These are phyloP conservation scores for Lamellibrachia luymesi DNA, from an alignment of 1,140 invertebrate species.

Conservation along the genomic window DNA sequence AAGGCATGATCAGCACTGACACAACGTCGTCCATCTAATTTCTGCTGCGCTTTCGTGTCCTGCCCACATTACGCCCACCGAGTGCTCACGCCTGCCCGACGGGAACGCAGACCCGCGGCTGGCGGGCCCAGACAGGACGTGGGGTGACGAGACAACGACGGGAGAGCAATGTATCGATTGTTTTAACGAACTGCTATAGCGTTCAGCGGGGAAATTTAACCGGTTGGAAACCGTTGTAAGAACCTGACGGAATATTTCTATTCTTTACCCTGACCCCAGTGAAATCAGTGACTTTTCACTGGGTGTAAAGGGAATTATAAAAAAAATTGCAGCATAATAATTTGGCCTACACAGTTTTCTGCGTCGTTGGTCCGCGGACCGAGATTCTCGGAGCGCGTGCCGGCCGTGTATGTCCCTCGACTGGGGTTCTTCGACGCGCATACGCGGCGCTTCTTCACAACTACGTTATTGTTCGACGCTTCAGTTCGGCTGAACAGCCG, in stretches of 20 bases:
- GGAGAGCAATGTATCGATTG: too few relatives aligned
- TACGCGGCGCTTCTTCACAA: neutral
- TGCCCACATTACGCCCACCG: neutral
- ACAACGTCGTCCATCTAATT: neutral
- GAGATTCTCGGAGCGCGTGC: neutral
- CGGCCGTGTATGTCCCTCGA: neutral
- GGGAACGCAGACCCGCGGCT: neutral
- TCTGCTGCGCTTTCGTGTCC: neutral
- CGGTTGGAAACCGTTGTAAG: neutral
- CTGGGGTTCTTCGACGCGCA: neutral
- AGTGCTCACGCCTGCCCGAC: too few relatives aligned
- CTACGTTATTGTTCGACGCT: neutral
- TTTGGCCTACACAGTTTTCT: neutral
- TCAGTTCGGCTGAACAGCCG: neutral
- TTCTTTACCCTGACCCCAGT: neutral
- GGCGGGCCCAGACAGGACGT: neutral
- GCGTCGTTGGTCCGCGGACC: neutral
- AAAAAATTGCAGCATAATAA: neutral
- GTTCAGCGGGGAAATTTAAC: neutral
- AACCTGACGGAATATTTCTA: neutral
- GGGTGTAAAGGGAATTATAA: neutral
- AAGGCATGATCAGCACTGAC: neutral
- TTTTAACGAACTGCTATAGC: neutral
- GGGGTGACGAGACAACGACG: neutral
- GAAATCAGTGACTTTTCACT: neutral